Conservation (phyloP, 2,888 invertebrate genomes). For the Thera obeliscata region DNA sequence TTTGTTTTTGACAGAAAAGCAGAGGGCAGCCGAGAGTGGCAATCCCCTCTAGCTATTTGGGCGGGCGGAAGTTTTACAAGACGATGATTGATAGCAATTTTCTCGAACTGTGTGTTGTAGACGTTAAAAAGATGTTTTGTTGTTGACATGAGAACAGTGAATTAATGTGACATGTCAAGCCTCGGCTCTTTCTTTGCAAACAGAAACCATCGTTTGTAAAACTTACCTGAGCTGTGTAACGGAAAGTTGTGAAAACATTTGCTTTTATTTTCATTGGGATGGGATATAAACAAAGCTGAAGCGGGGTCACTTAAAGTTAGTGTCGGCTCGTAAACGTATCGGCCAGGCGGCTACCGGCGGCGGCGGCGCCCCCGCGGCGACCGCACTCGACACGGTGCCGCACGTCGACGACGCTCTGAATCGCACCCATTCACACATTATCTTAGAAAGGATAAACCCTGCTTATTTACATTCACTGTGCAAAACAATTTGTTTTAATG, state of each 20-base stretch:
- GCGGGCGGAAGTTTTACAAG: slow-evolving; percentile 19
- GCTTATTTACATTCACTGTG: slow-evolving; percentile 33
- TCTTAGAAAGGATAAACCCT: slow-evolving; percentile 58
- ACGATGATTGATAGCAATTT: slow-evolving; percentile 19
- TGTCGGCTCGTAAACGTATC: slow-evolving; percentile 83
- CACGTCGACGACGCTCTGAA: slow-evolving; percentile 81
- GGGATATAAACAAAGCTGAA: slow-evolving; percentile 76
- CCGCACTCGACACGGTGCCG: slow-evolving; percentile 82
- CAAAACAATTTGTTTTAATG: neutral
- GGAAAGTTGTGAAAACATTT: slow-evolving; percentile 58
- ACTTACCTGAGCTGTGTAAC: slow-evolving; percentile 49
- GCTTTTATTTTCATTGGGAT: slow-evolving; percentile 76
- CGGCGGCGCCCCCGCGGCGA: slow-evolving; percentile 76
- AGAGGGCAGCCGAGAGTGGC: slow-evolving; percentile 10
- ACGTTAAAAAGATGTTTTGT: neutral
- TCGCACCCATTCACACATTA: slow-evolving; percentile 79
- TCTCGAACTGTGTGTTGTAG: neutral
- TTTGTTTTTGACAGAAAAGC: slow-evolving; percentile 5
- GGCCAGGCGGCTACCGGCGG: slow-evolving; percentile 64
- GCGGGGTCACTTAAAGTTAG: slow-evolving; percentile 80
- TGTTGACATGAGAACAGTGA: slow-evolving; percentile 17
- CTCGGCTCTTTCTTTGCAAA: slow-evolving; percentile 26
- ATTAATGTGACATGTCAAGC: slow-evolving; percentile 35
- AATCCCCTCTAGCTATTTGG: slow-evolving; percentile 21
- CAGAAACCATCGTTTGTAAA: slow-evolving; percentile 29